A percentile compares a stretch with the other conserved stretches of the same genome.
phyloP scores from a whole-genome alignment of 1,140 invertebrate species.

The Aphidius gifuensis region DNA sequence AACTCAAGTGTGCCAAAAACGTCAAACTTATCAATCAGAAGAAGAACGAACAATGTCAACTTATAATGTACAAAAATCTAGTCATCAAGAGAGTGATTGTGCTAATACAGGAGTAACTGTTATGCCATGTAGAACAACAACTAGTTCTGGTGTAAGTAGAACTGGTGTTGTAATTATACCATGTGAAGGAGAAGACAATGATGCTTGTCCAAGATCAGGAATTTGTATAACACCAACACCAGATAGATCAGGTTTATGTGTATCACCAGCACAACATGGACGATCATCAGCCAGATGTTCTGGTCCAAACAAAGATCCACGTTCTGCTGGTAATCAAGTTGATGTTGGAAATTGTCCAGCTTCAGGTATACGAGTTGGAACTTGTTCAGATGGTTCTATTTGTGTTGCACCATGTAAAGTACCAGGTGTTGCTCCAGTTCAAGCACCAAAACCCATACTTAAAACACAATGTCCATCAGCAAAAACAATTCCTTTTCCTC shows the following conservation, averaged over 20 bases:
- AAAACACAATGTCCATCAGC: slow-evolving; percentile 30
- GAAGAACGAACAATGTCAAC: slow-evolving; percentile 8
- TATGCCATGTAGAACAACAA: slow-evolving; percentile 44
- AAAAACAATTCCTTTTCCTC: slow-evolving; percentile 43
- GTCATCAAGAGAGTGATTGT: slow-evolving; percentile 27
- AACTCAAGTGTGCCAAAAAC: slow-evolving; percentile 35
- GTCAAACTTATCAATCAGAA: slow-evolving; percentile 39
- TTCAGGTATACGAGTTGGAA: slow-evolving; percentile 38
- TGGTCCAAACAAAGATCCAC: slow-evolving; percentile 37
- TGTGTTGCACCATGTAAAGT: slow-evolving; percentile 40
- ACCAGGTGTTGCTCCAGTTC: slow-evolving; percentile 34
- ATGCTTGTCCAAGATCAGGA: slow-evolving; percentile 35
- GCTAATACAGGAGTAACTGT: slow-evolving; percentile 47
- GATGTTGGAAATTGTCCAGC: slow-evolving; percentile 35
- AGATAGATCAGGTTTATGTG: slow-evolving; percentile 44
- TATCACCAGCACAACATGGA: slow-evolving; percentile 42
- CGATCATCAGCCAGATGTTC: slow-evolving; percentile 30
- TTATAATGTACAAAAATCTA: slow-evolving; percentile 20
- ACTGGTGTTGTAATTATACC: slow-evolving; percentile 48
- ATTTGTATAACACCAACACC: slow-evolving; percentile 43
- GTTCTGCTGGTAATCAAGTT: slow-evolving; percentile 35
- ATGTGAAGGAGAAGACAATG: slow-evolving; percentile 35
- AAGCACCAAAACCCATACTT: slow-evolving; percentile 35
- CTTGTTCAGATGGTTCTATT: slow-evolving; percentile 38
- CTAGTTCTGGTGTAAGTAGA: slow-evolving; percentile 36